Base-by-base conservation (phyloP, 2,888 invertebrate species). In the Tridacna gigas region DNA sequence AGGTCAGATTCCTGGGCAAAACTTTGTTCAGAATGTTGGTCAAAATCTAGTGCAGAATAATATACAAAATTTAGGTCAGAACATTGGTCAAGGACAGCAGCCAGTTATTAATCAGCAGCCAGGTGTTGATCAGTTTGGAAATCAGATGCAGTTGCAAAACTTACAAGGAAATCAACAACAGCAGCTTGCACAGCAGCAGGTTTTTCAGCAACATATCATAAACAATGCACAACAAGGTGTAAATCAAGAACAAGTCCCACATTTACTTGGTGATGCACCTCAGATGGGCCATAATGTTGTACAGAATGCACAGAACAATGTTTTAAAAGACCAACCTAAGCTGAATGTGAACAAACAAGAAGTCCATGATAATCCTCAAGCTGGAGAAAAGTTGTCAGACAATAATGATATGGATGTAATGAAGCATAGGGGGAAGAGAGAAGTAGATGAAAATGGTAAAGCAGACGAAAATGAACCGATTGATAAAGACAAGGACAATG, bases 341-440 rank as follows among this genome's bases (percentile, higher is more conserved):
- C 22, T 37, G 15, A 15, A 67, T 15, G 37, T 28, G 18, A 11
- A 67, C 15, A 67, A 61, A 26, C 25, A 74, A 26, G n/a, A 15
- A 61, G 74, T 61, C 15, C 12, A 28, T 61, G 7, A 37, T 37
- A 37, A 37, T 37, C 37, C 37, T 37, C 37, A 37, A 37, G 37
- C 37, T 37, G 3, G 5, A 5, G 56, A 56, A 9, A 56, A 56
- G 11, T 20, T 20, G 20, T 56, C 20, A 56, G 20, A 18, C 0
- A 67, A 67, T 60, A 51, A 75, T 47, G 45, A 79, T 71, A 26
- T 74, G 47, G 74, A 78, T 74, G 26, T n/a, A 20, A n/a, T 79
- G 60, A 83, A 79, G 66, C 75, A 83, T 45, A 83, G 82, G 69
- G 76, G 76, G 13, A 83, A 83, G 51, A 75, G 82, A 66, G 82